Conservation (phyloP, 2,888 invertebrate genomes). For the Melanophora roralis region DNA sequence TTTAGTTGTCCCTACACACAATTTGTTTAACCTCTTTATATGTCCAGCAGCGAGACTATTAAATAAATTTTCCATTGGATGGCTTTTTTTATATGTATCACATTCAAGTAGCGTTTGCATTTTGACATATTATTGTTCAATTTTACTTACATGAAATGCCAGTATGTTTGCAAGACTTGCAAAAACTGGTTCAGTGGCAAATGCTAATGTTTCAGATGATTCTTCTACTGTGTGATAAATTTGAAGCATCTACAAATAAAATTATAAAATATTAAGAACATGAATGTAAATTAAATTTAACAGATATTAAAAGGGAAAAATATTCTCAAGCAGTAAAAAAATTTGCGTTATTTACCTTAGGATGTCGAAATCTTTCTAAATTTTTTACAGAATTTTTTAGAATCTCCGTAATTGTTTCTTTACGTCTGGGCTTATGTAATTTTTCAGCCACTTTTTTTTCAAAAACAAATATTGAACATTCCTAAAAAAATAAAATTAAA, state of each 20-base stretch:
- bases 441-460: slow-evolving; percentile 96
- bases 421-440: slow-evolving; percentile 92
- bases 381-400: slow-evolving; percentile 87
- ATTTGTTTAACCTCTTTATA: too few species aligned
- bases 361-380: slow-evolving; percentile 90
- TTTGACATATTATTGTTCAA: background rate
- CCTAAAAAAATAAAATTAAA: slow-evolving; percentile 80
- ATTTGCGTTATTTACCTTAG: too few species aligned
- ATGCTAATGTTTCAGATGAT: slow-evolving; percentile 91
- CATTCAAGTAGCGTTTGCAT: too few species aligned
- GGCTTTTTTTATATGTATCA: too few species aligned
- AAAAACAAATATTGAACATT: slow-evolving; percentile 94
- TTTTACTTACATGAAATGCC: slow-evolving; percentile 84
- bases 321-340: background rate
- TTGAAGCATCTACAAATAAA: slow-evolving; percentile 79
- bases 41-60: too few species aligned
- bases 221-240: slow-evolving; percentile 87
- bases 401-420: slow-evolving; percentile 94
- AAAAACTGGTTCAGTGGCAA: slow-evolving; percentile 94
- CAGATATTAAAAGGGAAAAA: too few species aligned
- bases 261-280: background rate
- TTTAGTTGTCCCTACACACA: too few species aligned
- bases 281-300: too few species aligned
- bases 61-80: too few species aligned
- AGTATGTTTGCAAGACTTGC: slow-evolving; percentile 93